Evolutionary conservation across 2,797 vertebrate species (phyloP).

Genomic region (Australoheros facetus): DNA sequence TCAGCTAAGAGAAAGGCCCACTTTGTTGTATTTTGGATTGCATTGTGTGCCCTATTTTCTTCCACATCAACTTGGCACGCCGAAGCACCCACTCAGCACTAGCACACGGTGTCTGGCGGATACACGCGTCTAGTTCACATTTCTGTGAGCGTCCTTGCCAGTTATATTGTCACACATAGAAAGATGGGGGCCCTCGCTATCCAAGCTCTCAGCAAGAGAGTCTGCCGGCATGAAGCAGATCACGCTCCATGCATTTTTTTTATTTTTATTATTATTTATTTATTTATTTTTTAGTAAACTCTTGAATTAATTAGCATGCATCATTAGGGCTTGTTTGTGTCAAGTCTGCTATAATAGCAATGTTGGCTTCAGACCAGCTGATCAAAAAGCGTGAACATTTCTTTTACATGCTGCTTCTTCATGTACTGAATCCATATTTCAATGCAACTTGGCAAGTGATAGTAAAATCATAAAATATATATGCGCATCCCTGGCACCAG

Average conservation of each 20-base stretch:
- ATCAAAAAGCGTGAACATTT: constrained; percentile 23
- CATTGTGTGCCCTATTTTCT: constrained; percentile 67
- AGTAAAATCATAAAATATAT: constrained; percentile 5
- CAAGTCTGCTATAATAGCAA: constrained; percentile 53
- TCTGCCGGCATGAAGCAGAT: constrained; percentile 44
- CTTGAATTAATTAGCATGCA: constrained; percentile 61
- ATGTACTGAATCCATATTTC: neutral
- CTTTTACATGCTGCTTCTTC: constrained; percentile 8
- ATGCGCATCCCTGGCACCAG: neutral
- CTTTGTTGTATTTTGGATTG: constrained; percentile 57
- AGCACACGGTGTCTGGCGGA: constrained; percentile 55
- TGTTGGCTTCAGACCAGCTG: constrained; percentile 42
- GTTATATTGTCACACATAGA: constrained; percentile 44
- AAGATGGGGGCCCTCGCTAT: constrained; percentile 16
- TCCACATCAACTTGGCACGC: constrained; percentile 51
- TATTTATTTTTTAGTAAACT: constrained; percentile 4
- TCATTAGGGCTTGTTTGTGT: constrained; percentile 58
- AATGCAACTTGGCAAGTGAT: neutral
- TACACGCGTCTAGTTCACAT: constrained; percentile 43
- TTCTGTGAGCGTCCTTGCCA: constrained; percentile 45
- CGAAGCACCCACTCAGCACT: constrained; percentile 46
- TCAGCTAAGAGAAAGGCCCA: constrained; percentile 45
- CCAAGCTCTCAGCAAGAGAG: constrained; percentile 35
- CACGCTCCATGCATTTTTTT: constrained; percentile 39
- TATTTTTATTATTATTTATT: constrained; percentile 12